Conservation (phyloP, 2,113 vertebrate genomes). For the Lepidothrix coronata region DNA sequence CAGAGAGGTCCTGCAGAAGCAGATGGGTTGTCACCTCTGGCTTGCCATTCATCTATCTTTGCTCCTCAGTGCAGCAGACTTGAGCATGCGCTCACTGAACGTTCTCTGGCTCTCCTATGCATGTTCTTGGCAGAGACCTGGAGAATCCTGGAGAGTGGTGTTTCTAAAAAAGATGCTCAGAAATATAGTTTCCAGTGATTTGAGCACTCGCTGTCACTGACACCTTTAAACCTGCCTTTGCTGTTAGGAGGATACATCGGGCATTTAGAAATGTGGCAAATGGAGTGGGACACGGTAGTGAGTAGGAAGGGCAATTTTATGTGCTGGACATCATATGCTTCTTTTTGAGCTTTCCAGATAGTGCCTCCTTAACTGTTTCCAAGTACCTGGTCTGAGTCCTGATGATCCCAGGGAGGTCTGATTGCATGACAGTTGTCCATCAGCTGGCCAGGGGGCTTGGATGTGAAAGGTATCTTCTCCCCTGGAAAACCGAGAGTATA, state of each 20-base stretch:
- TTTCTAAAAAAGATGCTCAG: constrained; percentile 7
- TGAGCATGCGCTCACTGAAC: background rate
- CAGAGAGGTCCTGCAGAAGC: background rate
- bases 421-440: background rate
- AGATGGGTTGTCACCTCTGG: constrained; percentile 29
- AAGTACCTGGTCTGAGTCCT: background rate
- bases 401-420: background rate
- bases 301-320: background rate
- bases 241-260: background rate
- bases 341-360: background rate
- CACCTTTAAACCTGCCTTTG: background rate
- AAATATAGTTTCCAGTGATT: background rate
- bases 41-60: background rate
- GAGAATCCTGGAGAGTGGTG: background rate
- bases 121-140: constrained; percentile 19
- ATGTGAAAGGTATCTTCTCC: background rate
- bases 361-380: background rate
- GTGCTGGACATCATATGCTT: background rate
- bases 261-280: background rate
- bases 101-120: constrained; percentile 8
- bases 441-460: background rate
- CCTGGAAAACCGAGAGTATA: background rate
- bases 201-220: background rate
- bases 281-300: background rate
- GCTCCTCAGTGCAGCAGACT: background rate